phyloP scores from a whole-genome alignment of 2,797 vertebrate genomes.

The Rhinophrynus dorsalis region DNA sequence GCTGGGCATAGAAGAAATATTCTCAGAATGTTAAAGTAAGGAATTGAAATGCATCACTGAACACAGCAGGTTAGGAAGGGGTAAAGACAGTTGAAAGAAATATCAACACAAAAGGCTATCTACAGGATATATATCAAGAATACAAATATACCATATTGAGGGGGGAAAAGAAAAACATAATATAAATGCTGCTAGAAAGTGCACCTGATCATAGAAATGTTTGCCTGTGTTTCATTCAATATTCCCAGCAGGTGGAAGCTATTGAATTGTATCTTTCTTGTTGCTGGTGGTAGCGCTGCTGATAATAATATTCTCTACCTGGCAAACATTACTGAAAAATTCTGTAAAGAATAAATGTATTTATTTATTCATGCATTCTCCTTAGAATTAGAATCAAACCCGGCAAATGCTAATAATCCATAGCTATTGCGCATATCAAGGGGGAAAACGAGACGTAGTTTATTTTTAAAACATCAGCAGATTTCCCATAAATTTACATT shows the following conservation, averaged over 20 bases:
- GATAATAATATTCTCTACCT: conserved; percentile 21
- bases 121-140: conserved; percentile 21
- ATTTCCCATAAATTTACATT: conserved; percentile 1
- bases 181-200: conserved; percentile 21
- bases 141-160: conserved; percentile 31
- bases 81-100: conserved; percentile 44
- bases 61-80: conserved; percentile 39
- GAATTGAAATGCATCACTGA: conserved; percentile 38
- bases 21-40: conserved; percentile 20
- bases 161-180: conserved; percentile 8
- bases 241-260: conserved; percentile 32
- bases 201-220: conserved; percentile 30
- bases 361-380: conserved; percentile 23
- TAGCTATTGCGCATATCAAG: background rate
- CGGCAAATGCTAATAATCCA: conserved; percentile 24
- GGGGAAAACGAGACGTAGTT: background rate
- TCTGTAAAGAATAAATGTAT: background rate
- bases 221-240: conserved; percentile 31
- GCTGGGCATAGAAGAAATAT: conserved; percentile 9
- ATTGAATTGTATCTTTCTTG: conserved; percentile 29
- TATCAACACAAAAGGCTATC: conserved; percentile 41
- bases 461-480: conserved; percentile 7
- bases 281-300: conserved; percentile 5
- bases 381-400: conserved; percentile 8
- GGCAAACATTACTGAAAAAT: background rate